Evolutionary conservation across 2,113 vertebrate species (phyloP), one percentile per base, ranked within the genome.

Genomic region (Oncorhynchus kisutch): DNA sequence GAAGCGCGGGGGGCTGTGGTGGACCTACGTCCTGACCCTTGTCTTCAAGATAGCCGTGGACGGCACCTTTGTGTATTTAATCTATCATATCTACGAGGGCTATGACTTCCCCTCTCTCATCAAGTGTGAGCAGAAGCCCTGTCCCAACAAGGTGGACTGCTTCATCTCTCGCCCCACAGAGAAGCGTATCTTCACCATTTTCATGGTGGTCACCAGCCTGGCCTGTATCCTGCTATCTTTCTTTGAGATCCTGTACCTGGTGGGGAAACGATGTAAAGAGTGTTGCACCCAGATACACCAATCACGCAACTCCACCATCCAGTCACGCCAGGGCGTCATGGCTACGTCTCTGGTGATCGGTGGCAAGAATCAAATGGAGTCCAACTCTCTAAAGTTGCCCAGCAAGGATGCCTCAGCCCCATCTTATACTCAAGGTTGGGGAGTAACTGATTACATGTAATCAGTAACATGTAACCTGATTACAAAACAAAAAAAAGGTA

Each of bases 121-220:
- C 75, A 97, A 96, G 87, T 99, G 98, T 0, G 70, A 88, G 0
- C 72, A 93, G 64, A 27, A 1, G 0, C 97, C 98, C 0, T 99
- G 98, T 76, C 96, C 97, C 79, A 97, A 97, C 14, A 70, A 39
- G 0, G 98, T 99, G 82, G 96, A 99, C 90, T 99, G 98, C 90
- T 99, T 95, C 92, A 97, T 99, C 86, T 84, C 97, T 24, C 94
- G 94, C 51, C 96, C 98, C 54, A 96, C 97, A 0, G 98, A 99
- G 90, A 99, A 99, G 81, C 94, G 92, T 24, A 97, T 97, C 91
- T 99, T 99, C 92, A 97, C 97, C 18, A 69, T 98, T 79, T 99
- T 99, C 89, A 99, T 98, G 96, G 94, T 98, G 81, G 75, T 93
- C 85, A 96, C 94, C 0, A 91, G 97, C 57, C 84, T 93, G 25